Evolutionary conservation across 2,113 vertebrate species (phyloP).

Genomic region (Mustela nigripes): DNA sequence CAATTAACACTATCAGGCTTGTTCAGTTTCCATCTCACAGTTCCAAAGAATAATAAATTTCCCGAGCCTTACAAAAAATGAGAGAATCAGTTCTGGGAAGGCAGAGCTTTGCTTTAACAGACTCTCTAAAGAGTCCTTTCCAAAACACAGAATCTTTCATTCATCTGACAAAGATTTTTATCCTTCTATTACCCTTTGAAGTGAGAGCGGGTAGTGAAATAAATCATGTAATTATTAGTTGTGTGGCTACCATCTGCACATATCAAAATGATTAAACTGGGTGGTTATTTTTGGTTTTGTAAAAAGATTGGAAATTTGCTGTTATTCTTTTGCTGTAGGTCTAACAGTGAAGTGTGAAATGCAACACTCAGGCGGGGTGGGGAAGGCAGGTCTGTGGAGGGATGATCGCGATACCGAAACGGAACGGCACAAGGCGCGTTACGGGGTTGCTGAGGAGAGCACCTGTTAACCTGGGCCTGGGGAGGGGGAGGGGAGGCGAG

Average conservation of each 20-base stretch:
- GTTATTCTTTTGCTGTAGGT: not conserved
- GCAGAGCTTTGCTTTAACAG: slow-evolving; percentile 44
- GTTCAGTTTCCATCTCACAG: slow-evolving; percentile 55
- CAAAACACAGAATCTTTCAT: not conserved
- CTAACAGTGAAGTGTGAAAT: not conserved
- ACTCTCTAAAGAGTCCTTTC: slow-evolving; percentile 28
- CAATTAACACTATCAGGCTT: not conserved
- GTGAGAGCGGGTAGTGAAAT: not conserved
- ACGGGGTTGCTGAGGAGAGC: not conserved
- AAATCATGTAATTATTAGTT: not conserved
- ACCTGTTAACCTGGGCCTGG: too few species aligned
- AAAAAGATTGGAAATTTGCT: not conserved
- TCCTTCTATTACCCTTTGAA: not conserved
- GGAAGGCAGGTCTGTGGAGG: not conserved
- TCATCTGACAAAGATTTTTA: not conserved
- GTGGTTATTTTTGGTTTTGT: slow-evolving; percentile 13
- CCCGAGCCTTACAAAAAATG: not conserved
- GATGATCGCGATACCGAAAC: not conserved
- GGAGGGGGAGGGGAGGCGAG: not conserved
- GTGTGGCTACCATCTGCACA: not conserved
- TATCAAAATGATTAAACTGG: not conserved
- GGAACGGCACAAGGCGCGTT: not conserved
- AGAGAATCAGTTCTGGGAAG: slow-evolving; percentile 50
- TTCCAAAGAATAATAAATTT: not conserved
- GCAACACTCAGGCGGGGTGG: not conserved